A percentile compares a stretch with the other conserved stretches of the same genome.
Conservation (phyloP, 1,140 invertebrate species). For the Halesus radiatus region DNA sequence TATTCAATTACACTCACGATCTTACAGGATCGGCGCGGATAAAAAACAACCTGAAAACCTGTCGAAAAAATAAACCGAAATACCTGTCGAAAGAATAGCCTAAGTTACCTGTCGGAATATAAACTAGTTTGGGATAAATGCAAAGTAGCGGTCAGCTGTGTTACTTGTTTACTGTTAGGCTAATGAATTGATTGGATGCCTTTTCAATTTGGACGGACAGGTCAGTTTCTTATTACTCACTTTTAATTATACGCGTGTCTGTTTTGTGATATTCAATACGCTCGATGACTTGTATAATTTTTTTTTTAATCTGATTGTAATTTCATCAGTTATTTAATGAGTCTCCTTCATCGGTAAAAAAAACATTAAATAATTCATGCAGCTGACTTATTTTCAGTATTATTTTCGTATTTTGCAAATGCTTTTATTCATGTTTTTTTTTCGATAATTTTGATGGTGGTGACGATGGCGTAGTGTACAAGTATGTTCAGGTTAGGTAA, state of each 20-base stretch:
- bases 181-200: constrained; percentile 10
- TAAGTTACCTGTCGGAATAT: background rate
- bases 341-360: too few species aligned
- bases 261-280: constrained; percentile 2
- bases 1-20: constrained; percentile 57
- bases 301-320: too few species aligned
- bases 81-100: background rate
- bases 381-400: too few species aligned
- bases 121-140: constrained; percentile 2
- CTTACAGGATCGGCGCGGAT: constrained; percentile 26
- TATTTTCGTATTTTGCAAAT: too few species aligned
- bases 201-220: background rate
- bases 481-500: too few species aligned
- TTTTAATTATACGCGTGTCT: constrained; percentile 14
- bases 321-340: too few species aligned
- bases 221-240: constrained; percentile 10
- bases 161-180: constrained; percentile 13
- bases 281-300: background rate
- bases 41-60: constrained; percentile 6
- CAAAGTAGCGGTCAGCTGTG: constrained; percentile 1
- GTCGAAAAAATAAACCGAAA: constrained; percentile 15
- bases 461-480: too few species aligned
- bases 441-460: too few species aligned
- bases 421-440: too few species aligned
- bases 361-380: too few species aligned